Conservation (phyloP, 2,113 vertebrate genomes). For the Misgurnus mizolepis region DNA sequence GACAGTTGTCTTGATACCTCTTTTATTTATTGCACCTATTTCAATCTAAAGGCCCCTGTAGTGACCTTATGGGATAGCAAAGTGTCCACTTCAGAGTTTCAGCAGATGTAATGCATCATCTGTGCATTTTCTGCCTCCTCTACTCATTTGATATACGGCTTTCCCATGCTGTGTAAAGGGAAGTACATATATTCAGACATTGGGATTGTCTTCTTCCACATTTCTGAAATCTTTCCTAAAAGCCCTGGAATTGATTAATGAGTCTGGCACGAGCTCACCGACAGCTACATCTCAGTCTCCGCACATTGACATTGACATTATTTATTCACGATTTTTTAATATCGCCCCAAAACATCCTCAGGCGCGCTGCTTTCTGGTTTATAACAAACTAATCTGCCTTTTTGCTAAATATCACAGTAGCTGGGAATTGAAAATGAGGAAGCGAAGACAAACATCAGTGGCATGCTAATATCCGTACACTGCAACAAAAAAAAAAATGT, state of each 20-base stretch:
- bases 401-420: constrained; percentile 46
- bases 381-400: constrained; percentile 43
- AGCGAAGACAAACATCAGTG: constrained; percentile 25
- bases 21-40: too few relatives aligned
- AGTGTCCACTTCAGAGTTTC: too few relatives aligned
- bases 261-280: constrained; percentile 34
- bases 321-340: constrained; percentile 43
- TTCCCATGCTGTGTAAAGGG: background rate
- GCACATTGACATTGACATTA: constrained; percentile 37
- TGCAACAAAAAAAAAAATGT: background rate
- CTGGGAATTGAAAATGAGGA: constrained; percentile 14
- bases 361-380: constrained; percentile 36
- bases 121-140: background rate
- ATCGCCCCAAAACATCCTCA: constrained; percentile 44
- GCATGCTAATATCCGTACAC: constrained; percentile 36
- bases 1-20: too few relatives aligned
- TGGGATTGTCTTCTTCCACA: constrained; percentile 27
- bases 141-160: too few relatives aligned
- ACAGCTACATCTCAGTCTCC: constrained; percentile 38
- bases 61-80: too few relatives aligned
- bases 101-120: too few relatives aligned
- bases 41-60: too few relatives aligned
- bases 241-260: constrained; percentile 45
- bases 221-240: constrained; percentile 13
- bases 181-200: background rate